phyloP scores from a whole-genome alignment of 2,888 invertebrate genomes.

The Eupelmus urozonus region DNA sequence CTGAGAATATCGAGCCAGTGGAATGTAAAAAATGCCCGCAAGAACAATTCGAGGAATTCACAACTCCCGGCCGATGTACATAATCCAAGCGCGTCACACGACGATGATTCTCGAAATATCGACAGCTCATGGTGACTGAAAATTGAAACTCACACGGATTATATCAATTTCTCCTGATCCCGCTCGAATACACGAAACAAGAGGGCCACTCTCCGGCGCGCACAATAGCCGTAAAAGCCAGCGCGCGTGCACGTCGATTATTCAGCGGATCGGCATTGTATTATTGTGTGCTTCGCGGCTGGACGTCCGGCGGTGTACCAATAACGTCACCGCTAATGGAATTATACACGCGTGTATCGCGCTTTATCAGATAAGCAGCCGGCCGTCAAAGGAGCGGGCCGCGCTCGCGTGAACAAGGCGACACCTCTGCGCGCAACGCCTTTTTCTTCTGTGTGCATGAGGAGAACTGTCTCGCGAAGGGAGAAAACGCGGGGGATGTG shows the following conservation, averaged over 20 bases:
- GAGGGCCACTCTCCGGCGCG: no score
- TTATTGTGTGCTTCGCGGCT: background rate
- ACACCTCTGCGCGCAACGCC: constrained; percentile 3
- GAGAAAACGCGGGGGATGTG: background rate
- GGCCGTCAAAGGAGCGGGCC: constrained; percentile 10
- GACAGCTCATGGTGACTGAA: constrained; percentile 15
- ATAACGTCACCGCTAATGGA: constrained; percentile 68
- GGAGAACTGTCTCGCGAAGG: background rate
- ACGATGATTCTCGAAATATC: constrained; percentile 13
- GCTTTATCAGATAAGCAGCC: constrained; percentile 62
- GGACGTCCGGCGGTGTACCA: constrained; percentile 52
- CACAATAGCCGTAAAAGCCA: no score
- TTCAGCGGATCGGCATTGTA: background rate
- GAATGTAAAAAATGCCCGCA: constrained; percentile 34
- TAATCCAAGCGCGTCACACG: background rate
- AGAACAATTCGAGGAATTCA: constrained; percentile 34
- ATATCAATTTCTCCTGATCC: constrained; percentile 13
- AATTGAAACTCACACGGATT: constrained; percentile 42
- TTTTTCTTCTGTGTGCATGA: no score
- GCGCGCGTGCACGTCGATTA: no score
- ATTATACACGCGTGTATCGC: constrained; percentile 63
- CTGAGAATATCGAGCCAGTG: constrained; percentile 17
- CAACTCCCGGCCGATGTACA: background rate
- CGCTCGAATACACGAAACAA: no score
- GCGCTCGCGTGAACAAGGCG: background rate